Percentiles rank a stretch among this genome's conserved stretches.
Evolutionary conservation across 2,113 vertebrate genomes (phyloP).

Genomic region (Eulemur rufifrons): DNA sequence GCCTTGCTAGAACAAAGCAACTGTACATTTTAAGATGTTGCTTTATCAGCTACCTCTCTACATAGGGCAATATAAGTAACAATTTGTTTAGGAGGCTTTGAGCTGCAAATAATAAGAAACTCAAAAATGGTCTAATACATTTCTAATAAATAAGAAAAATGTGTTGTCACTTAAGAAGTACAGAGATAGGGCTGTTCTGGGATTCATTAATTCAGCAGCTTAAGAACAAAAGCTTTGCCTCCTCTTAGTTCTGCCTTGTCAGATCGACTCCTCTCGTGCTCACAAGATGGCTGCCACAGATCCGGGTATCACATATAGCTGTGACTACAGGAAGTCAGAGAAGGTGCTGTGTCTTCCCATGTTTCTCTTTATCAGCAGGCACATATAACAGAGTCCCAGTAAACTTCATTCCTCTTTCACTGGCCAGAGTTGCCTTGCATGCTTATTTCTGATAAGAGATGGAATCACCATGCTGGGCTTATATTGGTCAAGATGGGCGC

Average conservation of each 20-base stretch:
- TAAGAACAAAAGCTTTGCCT: neutral
- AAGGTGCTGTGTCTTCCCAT: neutral
- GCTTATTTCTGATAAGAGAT: neutral
- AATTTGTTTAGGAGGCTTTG: slow-evolving; percentile 7
- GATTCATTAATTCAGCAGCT: neutral
- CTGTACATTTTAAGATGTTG: neutral
- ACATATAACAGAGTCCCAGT: neutral
- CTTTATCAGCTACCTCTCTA: neutral
- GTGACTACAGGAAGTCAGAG: neutral
- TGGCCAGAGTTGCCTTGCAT: neutral
- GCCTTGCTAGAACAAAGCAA: neutral
- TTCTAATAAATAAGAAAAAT: neutral
- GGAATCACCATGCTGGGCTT: neutral
- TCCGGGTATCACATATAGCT: neutral
- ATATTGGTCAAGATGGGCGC: neutral
- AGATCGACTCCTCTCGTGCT: neutral
- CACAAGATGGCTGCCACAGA: neutral
- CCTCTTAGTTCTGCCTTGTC: neutral
- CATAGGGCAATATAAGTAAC: neutral
- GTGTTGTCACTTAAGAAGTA: neutral
- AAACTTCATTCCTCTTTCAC: neutral
- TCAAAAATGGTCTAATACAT: neutral
- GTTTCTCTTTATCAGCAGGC: neutral
- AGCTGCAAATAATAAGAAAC: neutral
- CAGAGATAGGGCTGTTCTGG: neutral